These are phyloP conservation scores for Polydrusus pterygomalis DNA, from an alignment of 2,888 invertebrate genomes.

Conservation along the genomic window DNA sequence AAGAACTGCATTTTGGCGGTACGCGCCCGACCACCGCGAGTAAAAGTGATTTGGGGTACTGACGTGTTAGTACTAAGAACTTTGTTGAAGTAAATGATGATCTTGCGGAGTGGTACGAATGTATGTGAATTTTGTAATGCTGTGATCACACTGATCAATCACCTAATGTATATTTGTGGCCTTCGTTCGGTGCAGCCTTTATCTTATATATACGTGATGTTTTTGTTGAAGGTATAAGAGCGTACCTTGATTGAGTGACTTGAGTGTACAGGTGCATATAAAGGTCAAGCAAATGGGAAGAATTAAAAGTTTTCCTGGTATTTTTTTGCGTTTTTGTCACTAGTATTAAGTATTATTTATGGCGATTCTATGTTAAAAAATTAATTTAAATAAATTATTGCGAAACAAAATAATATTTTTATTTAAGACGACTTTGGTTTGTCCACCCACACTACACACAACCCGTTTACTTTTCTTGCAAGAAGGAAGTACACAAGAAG, in stretches of 20 bases:
- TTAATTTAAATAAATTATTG: too few relatives aligned
- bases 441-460: too few relatives aligned
- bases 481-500: too few relatives aligned
- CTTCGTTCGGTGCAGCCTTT: conserved; percentile 20
- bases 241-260: conserved; percentile 1
- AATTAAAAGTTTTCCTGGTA: neutral
- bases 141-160: neutral
- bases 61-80: conserved; percentile 36
- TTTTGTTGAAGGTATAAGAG: neutral
- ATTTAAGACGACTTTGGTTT: too few relatives aligned
- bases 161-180: conserved; percentile 19
- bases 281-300: conserved; percentile 7
- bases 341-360: too few relatives aligned
- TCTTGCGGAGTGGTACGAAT: conserved; percentile 44
- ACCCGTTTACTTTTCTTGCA: too few relatives aligned
- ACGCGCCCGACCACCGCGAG: conserved; percentile 48
- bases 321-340: neutral
- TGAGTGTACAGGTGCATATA: conserved; percentile 3
- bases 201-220: conserved; percentile 15
- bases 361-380: too few relatives aligned
- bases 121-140: conserved; percentile 25
- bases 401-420: too few relatives aligned
- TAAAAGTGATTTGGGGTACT: conserved; percentile 51
- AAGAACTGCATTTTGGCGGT: conserved; percentile 51
- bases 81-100: conserved; percentile 35